A percentile compares a stretch with the other conserved stretches of the same genome.
Conservation (phyloP, 2,113 vertebrate genomes). For the human (Homo sapiens) region GRCh38 chr1:183368001-183368500, state of each 20-base stretch:
- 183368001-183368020: too few species aligned
- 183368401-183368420: background rate
- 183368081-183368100: background rate
- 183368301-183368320: background rate
- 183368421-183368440: background rate
- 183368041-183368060: background rate
- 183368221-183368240: background rate
- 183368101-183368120: background rate
- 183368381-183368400: background rate
- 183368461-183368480: background rate
- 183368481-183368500: background rate
- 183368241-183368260: background rate
- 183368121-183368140: background rate
- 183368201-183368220: background rate
- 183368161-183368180: background rate
- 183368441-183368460: background rate
- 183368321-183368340: fast-evolving
- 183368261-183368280: background rate
- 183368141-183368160: background rate
- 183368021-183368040: background rate
- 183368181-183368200: background rate
- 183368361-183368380: background rate
- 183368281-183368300: background rate
- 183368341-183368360: background rate
- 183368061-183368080: background rate